phyloP scores from a whole-genome alignment of 2,113 vertebrate genomes.

The Crotalus tigris region DNA sequence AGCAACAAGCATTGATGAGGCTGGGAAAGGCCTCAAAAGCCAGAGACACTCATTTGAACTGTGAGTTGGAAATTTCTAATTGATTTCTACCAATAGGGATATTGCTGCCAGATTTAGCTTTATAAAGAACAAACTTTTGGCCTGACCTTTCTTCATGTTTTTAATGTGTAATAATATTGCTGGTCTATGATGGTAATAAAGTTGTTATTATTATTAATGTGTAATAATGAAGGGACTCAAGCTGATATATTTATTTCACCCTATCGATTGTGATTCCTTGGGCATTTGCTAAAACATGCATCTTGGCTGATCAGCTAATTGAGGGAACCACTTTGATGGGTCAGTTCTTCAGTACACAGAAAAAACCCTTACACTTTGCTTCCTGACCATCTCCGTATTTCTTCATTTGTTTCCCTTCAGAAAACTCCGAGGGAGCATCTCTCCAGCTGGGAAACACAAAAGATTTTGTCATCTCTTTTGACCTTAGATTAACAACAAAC shows the following conservation, averaged over 20 bases:
- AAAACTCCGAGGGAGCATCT: slow-evolving; percentile 85
- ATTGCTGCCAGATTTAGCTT: neutral
- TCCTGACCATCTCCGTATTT: neutral
- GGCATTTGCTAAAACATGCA: neutral
- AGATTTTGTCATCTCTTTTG: slow-evolving; percentile 93
- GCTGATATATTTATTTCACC: neutral
- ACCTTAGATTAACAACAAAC: slow-evolving; percentile 87
- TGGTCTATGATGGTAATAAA: no score
- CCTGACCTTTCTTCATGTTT: neutral
- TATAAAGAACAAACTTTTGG: neutral
- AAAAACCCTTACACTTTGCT: accelerated
- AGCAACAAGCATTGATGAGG: neutral
- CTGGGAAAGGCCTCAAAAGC: neutral
- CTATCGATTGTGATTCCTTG: neutral
- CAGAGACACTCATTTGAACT: neutral
- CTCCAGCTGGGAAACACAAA: slow-evolving; percentile 86
- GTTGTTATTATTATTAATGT: neutral
- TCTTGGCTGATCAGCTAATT: accelerated
- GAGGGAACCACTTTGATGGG: neutral
- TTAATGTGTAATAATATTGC: neutral
- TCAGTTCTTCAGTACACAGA: neutral
- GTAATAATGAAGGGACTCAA: neutral
- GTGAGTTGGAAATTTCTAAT: neutral
- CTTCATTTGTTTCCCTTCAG: slow-evolving; percentile 63
- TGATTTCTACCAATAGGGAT: neutral